Base-by-base conservation (phyloP, 2,888 invertebrate species). In the Ametastegia equiseti region DNA sequence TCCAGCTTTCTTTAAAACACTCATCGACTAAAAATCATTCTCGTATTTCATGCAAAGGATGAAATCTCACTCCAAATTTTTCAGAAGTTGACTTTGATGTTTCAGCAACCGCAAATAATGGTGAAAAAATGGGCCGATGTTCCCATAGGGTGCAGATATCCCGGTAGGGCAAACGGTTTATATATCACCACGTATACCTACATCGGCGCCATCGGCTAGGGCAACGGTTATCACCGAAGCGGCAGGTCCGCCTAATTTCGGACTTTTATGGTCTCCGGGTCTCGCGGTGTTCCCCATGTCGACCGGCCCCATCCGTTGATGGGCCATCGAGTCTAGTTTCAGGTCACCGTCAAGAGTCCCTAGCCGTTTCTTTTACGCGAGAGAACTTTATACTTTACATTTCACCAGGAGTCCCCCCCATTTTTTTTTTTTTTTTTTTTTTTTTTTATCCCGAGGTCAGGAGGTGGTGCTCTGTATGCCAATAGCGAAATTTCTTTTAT, bases 231-330 rank as follows among this genome's bases (percentile, higher is more conserved):
- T 78, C 78, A 50, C 78, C 42, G 60, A 57, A 75, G 57, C 75
- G 33, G 75, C 75, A 71, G 78, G 60, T 78, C 45, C 78, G 45
- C 63, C 78, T 78, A 78, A 78, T 78, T 78, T 60, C 78, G 63
- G 78, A 78, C 60, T 78, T 78, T 78, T 78, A 78, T 78, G 78
- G 60, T 78, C 78, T 42, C 60, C 42, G 63, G 57, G 54, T 75
- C 50, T 75, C 42, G 47, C 54, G 57, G 75, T 7, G 75, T 57
- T 75, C 54, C 54, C 75, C 39, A 47, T 71, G 71, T 39, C 45
- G 71, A 27, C 39, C 71, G 71, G 71, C 23, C 45, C n/a, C 47
- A 30, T 30, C 27, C 67, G 71, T 47, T 47, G 71, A 75, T 57
- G 75, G 54, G 75, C 75, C 57, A 54, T 75, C 75, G 78, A 60